Percentiles rank a stretch among this genome's conserved stretches.
Conservation (phyloP, 2,888 invertebrate genomes). For the Minunthozetes semirufus region DNA sequence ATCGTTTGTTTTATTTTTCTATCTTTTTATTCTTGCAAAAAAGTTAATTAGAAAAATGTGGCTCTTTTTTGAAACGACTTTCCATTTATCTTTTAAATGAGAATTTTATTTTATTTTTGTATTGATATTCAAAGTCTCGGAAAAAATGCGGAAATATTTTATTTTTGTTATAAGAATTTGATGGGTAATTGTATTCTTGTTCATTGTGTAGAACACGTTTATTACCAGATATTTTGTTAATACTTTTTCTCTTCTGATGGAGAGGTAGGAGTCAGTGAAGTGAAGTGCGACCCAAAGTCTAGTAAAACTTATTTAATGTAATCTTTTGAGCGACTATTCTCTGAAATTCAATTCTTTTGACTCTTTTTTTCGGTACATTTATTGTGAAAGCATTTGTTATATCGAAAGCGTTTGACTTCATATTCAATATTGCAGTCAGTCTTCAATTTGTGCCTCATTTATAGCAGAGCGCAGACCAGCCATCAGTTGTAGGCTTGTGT, state of each 20-base stretch:
- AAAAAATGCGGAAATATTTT: background rate
- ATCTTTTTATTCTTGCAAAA: no score
- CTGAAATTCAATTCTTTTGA: slow-evolving; percentile 25
- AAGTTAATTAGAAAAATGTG: no score
- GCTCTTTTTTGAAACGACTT: no score
- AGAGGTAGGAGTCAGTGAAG: background rate
- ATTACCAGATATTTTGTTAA: no score
- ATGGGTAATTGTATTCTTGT: background rate
- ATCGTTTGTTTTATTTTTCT: no score
- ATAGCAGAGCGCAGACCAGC: background rate
- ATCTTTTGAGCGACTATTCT: background rate
- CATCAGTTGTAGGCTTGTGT: background rate
- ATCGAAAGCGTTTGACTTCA: background rate
- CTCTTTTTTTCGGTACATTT: slow-evolving; percentile 18
- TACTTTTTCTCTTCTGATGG: background rate
- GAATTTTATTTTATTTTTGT: background rate
- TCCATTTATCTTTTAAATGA: no score
- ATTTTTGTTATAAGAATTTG: background rate
- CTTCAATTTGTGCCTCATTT: slow-evolving; percentile 24
- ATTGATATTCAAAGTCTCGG: background rate
- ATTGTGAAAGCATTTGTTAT: background rate
- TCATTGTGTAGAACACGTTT: no score
- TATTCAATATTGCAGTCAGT: slow-evolving; percentile 20
- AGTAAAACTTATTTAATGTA: no score
- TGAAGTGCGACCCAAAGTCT: background rate